Conservation (phyloP, 2,888 invertebrate species). For the Entomobrya multifasciata region DNA sequence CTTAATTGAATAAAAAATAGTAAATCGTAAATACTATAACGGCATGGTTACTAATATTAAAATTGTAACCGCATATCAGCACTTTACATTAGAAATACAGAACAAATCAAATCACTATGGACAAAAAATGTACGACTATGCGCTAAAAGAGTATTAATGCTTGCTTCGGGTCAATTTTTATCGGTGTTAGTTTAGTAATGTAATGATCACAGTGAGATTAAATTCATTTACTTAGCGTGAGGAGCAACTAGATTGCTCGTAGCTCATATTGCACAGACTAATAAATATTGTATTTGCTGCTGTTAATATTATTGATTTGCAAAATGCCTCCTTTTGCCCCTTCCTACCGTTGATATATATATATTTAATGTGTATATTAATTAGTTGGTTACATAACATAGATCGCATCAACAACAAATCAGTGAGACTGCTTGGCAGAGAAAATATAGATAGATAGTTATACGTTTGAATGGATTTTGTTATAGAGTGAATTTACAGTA, state of each 20-base stretch:
- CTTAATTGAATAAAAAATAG: conserved; percentile 31
- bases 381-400: conserved; percentile 37
- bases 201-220: conserved; percentile 61
- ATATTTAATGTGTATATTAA: neutral
- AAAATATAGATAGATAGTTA: neutral
- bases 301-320: neutral
- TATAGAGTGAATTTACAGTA: conserved; percentile 51
- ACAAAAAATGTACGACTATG: conserved; percentile 34
- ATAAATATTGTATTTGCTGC: conserved; percentile 4
- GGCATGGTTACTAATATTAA: conserved; percentile 9
- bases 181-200: conserved; percentile 71
- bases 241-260: conserved; percentile 45
- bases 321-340: neutral
- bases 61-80: conserved; percentile 16
- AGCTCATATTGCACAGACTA: conserved; percentile 21
- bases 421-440: conserved; percentile 48
- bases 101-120: conserved; percentile 8
- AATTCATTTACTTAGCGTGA: conserved; percentile 55
- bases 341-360: neutral
- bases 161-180: conserved; percentile 73
- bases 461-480: conserved; percentile 39
- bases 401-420: conserved; percentile 33
- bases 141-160: conserved; percentile 56
- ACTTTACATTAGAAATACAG: conserved; percentile 25
- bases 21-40: conserved; percentile 14